Percentiles rank a stretch among this genome's conserved stretches.
Evolutionary conservation across 2,113 vertebrate genomes (phyloP).

Genomic region (Eulemur rufifrons): DNA sequence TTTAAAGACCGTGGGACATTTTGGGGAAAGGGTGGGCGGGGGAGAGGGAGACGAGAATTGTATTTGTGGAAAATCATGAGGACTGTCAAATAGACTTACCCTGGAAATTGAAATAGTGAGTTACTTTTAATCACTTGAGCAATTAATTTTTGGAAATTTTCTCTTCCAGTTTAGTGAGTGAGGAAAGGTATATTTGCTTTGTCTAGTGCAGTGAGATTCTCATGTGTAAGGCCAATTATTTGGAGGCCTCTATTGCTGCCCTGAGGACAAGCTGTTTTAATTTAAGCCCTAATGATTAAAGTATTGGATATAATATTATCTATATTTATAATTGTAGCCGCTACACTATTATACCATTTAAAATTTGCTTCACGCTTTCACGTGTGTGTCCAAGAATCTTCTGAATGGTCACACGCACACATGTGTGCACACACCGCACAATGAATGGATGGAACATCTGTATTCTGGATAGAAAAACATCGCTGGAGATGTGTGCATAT

Average conservation of each 20-base stretch:
- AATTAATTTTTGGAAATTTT: neutral
- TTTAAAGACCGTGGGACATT: neutral
- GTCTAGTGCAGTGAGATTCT: neutral
- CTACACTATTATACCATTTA: neutral
- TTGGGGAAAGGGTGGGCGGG: neutral
- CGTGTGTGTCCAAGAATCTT: neutral
- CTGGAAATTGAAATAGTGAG: neutral
- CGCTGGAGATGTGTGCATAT: neutral
- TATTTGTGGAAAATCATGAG: neutral
- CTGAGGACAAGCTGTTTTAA: neutral
- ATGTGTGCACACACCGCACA: neutral
- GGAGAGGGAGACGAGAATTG: neutral
- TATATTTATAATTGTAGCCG: neutral
- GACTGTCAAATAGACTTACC: neutral
- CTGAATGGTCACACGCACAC: rapidly evolving
- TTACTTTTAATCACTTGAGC: neutral
- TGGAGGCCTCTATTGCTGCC: neutral
- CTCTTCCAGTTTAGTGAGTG: neutral
- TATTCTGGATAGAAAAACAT: neutral
- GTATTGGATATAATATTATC: neutral
- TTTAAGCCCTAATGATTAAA: neutral
- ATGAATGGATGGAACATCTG: neutral
- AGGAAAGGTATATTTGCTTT: neutral
- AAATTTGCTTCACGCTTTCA: neutral
- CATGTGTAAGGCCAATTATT: neutral